Base-by-base conservation (phyloP, 2,797 vertebrate species). In the Chromobotia macracanthus region DNA sequence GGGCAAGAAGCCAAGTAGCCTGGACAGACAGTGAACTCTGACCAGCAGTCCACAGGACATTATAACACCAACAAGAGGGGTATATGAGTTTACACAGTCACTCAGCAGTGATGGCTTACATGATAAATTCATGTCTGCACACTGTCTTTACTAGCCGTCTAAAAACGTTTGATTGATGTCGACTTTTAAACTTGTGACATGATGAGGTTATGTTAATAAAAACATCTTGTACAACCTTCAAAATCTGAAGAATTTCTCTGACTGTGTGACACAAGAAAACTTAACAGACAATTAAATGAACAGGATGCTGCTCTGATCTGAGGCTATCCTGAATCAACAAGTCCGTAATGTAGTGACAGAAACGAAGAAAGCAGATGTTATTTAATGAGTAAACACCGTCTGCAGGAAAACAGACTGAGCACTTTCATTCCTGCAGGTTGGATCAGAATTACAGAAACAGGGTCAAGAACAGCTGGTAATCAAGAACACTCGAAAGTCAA, bases 201-300 rank as follows among this genome's bases (percentile, higher is more conserved):
- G 5, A 65, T 18, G 10, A 51, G 11, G 15, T n/a, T 3, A 38
- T 51, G 18, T 38, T 51, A 28, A 38, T 64, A 65, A 63, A 63
- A 50, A n/a, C n/a, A n/a, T n/a, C n/a, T n/a, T n/a, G n/a, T n/a
- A n/a, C 19, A 31, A 50, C 50, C 18, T 61, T 21, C 1, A 16
- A 50, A 19, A 74, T 50, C 16, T 46, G 23, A 3, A 23, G n/a
- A 3, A 5, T 51, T 64, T 16, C 4, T n/a, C n/a, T n/a, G n/a
- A n/a, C n/a, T 85, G 83, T 21, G 80, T 74, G 79, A 75, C 64
- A 80, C 60, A 73, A 28, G 28, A 28, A 82, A 75, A 66, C 28
- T 28, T 4, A 28, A 28, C 4, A 28, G 28, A 28, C 28, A 28
- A 28, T 2, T 28, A 28, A 28, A 28, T 28, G 28, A 4, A 28